phyloP scores from a whole-genome alignment of 2,797 vertebrate genomes.

The Alectoris magna region DNA sequence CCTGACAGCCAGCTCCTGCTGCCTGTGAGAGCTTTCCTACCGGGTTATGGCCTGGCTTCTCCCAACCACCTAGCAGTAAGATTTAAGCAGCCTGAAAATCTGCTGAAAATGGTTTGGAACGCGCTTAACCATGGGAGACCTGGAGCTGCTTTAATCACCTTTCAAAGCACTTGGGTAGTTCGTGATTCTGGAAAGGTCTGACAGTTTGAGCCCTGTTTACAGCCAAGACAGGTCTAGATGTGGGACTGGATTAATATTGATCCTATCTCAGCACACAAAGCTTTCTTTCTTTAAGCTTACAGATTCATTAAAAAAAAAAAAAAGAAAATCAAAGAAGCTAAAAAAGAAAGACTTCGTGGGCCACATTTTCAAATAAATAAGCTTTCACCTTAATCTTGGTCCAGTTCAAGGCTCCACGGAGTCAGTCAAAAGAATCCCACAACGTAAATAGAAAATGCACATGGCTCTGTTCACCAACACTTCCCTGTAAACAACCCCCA shows the following conservation, averaged over 20 bases:
- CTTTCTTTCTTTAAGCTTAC: slow-evolving; percentile 37
- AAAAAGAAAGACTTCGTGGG: slow-evolving; percentile 21
- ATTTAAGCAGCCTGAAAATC: not conserved
- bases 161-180: slow-evolving; percentile 55
- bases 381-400: slow-evolving; percentile 33
- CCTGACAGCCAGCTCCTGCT: not conserved
- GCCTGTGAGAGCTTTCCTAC: not conserved
- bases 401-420: slow-evolving; percentile 19
- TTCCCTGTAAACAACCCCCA: not conserved
- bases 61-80: not conserved
- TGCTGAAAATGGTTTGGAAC: not conserved
- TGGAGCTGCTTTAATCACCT: slow-evolving; percentile 53
- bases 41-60: too few species aligned
- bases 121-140: not conserved
- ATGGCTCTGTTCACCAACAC: slow-evolving; percentile 9
- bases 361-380: slow-evolving; percentile 16
- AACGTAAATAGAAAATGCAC: not conserved
- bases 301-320: not conserved
- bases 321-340: slow-evolving; percentile 38
- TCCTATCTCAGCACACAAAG: slow-evolving; percentile 41
- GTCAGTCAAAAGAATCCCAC: not conserved
- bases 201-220: slow-evolving; percentile 40
- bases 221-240: slow-evolving; percentile 35
- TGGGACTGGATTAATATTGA: slow-evolving; percentile 57
- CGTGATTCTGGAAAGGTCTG: slow-evolving; percentile 40